Evolutionary conservation across 2,797 vertebrate genomes (phyloP).

Genomic region (Onychomys arenicola): DNA sequence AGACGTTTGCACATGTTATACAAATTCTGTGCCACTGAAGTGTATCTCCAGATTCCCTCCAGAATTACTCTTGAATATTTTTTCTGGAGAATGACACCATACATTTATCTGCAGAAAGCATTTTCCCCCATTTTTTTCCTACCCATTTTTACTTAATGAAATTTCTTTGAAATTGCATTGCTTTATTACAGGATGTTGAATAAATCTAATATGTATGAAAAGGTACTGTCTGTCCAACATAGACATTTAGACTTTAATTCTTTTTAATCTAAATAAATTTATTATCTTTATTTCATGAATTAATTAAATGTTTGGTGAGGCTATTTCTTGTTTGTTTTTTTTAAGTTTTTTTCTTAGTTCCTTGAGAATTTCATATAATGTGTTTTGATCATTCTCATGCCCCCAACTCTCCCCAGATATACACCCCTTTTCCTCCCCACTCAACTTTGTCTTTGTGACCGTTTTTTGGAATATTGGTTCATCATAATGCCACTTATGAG

Average conservation of each 20-base stretch:
- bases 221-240: not conserved
- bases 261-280: constrained; percentile 17
- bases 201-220: constrained; percentile 41
- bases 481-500: not conserved
- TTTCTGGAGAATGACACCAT: not conserved
- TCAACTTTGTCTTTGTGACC: not conserved
- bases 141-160: constrained; percentile 28
- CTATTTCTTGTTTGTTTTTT: not conserved
- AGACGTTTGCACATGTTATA: not conserved
- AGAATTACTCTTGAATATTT: not conserved
- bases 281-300: constrained; percentile 3
- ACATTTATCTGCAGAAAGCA: not conserved
- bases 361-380: not conserved
- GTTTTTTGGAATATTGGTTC: not conserved
- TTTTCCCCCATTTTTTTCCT: not conserved
- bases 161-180: constrained; percentile 27
- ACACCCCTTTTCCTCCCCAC: not conserved
- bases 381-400: not conserved
- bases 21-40: not conserved
- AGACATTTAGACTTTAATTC: not conserved
- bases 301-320: not conserved
- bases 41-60: not conserved
- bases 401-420: not conserved
- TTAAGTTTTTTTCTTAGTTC: not conserved
- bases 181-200: not conserved